Conservation (phyloP, 2,113 vertebrate genomes). For the Microcebus jonahi region DNA sequence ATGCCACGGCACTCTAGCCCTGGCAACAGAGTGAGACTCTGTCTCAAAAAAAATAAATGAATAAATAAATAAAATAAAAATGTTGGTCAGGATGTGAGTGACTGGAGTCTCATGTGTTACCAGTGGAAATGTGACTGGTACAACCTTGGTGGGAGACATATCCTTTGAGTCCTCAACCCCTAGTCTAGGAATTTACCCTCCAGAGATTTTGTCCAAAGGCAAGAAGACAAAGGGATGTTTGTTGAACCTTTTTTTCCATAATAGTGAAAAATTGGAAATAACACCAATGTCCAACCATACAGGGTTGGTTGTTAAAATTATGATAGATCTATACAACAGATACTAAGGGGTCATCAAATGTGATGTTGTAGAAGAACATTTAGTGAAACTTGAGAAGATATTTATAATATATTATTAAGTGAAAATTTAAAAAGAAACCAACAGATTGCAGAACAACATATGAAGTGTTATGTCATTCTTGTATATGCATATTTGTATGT, state of each 20-base stretch:
- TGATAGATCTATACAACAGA: not conserved
- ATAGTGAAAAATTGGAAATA: not conserved
- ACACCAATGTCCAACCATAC: not conserved
- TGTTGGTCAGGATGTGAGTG: not conserved
- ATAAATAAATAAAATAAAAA: not conserved
- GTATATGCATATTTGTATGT: not conserved
- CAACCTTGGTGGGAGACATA: not conserved
- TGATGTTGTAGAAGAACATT: not conserved
- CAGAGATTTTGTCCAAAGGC: not conserved
- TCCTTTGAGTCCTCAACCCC: not conserved
- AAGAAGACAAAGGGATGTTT: not conserved
- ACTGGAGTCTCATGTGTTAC: not conserved
- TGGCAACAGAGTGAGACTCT: no score
- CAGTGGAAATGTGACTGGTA: not conserved
- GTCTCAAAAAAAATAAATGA: no score
- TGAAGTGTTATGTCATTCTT: not conserved
- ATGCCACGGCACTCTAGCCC: no score
- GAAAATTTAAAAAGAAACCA: not conserved
- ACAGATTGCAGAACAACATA: not conserved
- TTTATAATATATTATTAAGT: not conserved
- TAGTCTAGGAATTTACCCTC: not conserved
- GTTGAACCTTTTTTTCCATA: rapidly evolving
- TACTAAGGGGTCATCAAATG: not conserved
- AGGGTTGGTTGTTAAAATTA: not conserved
- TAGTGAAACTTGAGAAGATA: not conserved